A percentile compares a stretch with the other conserved stretches of the same genome.
Evolutionary conservation across 2,113 vertebrate species (phyloP).

Genomic region (Apistogramma diplotaenia): DNA sequence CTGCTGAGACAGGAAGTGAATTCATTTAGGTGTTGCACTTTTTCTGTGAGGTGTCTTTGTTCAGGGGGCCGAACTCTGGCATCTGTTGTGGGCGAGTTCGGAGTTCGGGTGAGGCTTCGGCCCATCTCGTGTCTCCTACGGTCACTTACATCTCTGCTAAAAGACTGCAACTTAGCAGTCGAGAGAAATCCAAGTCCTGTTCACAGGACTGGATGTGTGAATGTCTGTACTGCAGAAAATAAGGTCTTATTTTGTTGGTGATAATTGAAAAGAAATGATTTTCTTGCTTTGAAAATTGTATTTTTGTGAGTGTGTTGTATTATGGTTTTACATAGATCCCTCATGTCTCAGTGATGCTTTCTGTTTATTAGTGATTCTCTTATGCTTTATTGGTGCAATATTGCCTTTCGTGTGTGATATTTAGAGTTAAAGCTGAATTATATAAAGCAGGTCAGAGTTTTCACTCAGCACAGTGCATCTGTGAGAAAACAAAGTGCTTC

Average conservation of each 20-base stretch:
- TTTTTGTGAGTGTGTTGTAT: not conserved
- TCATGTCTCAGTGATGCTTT: not conserved
- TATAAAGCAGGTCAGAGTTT: not conserved
- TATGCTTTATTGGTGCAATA: not conserved
- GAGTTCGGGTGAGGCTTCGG: not conserved
- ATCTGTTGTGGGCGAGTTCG: not conserved
- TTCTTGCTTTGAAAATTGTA: not conserved
- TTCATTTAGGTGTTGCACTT: not conserved
- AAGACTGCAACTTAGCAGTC: not conserved
- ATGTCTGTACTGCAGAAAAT: rapidly evolving
- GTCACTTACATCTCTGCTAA: not conserved
- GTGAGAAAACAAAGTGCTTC: not conserved
- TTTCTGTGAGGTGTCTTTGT: not conserved
- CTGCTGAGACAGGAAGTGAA: not conserved
- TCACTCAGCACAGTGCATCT: not conserved
- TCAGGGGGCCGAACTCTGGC: not conserved
- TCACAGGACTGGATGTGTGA: rapidly evolving
- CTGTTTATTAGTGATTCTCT: not conserved
- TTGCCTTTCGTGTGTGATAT: not conserved
- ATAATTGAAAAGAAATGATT: not conserved
- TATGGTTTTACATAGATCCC: too few species aligned
- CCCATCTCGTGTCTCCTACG: too few species aligned
- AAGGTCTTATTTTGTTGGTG: not conserved
- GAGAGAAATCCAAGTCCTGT: not conserved
- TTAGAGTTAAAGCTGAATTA: not conserved